Evolutionary conservation across 2,113 vertebrate genomes (phyloP), one percentile per base, ranked within the genome.

Genomic region (Cyanoderma ruficeps): DNA sequence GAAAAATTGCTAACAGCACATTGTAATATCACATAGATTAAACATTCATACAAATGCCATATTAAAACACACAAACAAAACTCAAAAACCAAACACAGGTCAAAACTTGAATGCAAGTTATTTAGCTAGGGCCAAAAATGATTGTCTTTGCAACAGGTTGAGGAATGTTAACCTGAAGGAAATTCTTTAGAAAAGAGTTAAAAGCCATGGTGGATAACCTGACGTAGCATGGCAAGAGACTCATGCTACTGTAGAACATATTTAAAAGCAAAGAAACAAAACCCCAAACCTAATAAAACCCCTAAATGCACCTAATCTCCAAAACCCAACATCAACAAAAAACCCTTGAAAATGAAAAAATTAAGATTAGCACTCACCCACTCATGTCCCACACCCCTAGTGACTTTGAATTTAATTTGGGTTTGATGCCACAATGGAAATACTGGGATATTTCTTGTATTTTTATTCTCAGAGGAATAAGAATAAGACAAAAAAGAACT

Each of bases 261-360:
- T 28, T 88, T 56, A 72, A 69, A 79, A 61, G 13, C 8, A 75
- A 59, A 55, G 9, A n/a, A 78, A 31, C 3, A 24, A 50, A 71
- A n/a, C 1, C 2, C 1, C 22, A 60, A 76, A 37, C 7, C 13
- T 17, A 22, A 16, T 42, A 41, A 63, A 47, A 15, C 0, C 2
- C 4, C 17, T n/a, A 6, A 81, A 57, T 13, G 22, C 7, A 11
- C 6, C 4, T 63, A 44, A 5, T 10, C 9, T 78, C 10, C 12
- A 46, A 69, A 91, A 8, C 4, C 11, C 24, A 47, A 25, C 6
- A 59, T 8, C 41, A 57, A 35, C 7, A 42, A 50, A 71, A 49
- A 14, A 14, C 1, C 5, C 25, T 46, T 13, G 1, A 55, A 50
- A 56, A 53, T 14, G 4, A 49, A 41, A 4, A 42, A 41, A 46